phyloP scores from a whole-genome alignment of 2,113 vertebrate species.

The Origma solitaria region DNA sequence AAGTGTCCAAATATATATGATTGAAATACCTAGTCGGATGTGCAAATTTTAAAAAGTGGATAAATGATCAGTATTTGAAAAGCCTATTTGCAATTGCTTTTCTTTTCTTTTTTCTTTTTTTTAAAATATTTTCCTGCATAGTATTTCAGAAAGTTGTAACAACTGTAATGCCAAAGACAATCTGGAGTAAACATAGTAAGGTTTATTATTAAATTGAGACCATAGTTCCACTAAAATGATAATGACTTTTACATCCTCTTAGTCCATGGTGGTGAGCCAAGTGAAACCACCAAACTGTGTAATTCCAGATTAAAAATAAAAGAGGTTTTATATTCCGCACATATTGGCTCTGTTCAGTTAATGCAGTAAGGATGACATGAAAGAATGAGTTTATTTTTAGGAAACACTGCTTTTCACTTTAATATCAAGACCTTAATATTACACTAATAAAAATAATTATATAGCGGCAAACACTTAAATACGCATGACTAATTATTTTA shows the following conservation, averaged over 20 bases:
- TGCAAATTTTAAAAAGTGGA: not conserved
- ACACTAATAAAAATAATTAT: not conserved
- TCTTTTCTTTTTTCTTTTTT: not conserved
- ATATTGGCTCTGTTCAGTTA: fast-evolving
- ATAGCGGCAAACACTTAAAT: not conserved
- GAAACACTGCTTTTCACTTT: not conserved
- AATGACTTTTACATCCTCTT: not conserved
- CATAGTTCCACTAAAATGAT: not conserved
- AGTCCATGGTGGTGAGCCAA: not conserved
- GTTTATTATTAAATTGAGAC: not conserved
- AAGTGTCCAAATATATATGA: not conserved
- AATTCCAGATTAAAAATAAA: not conserved
- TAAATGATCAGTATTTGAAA: not conserved
- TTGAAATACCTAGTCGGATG: not conserved
- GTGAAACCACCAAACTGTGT: not conserved
- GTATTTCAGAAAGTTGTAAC: not conserved
- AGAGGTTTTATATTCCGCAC: not conserved
- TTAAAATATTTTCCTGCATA: not conserved
- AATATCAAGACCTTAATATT: not conserved
- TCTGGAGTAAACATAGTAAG: not conserved
- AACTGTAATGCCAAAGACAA: not conserved
- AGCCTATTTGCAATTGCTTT: not conserved
- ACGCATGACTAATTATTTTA: not conserved
- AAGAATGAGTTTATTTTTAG: not conserved
- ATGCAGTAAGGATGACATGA: not conserved